Conservation (phyloP, 2,113 vertebrate genomes). For the Nothoprocta pentlandii region DNA sequence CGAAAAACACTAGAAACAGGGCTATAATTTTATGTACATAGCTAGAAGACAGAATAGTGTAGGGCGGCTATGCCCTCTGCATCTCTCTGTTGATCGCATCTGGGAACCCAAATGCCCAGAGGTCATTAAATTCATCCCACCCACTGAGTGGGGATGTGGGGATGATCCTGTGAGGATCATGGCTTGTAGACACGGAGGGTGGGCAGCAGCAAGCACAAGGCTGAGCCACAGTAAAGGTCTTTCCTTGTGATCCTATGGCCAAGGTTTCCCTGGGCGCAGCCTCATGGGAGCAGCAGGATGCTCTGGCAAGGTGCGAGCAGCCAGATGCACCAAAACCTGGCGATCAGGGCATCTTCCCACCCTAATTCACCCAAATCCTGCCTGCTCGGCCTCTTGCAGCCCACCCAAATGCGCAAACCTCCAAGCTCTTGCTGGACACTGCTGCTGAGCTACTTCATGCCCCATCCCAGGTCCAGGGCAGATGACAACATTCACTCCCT, state of each 20-base stretch:
- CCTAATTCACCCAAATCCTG: background rate
- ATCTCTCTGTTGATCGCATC: background rate
- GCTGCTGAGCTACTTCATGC: background rate
- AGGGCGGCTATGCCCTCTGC: fast-evolving
- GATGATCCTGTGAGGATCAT: fast-evolving
- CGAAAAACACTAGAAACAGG: background rate
- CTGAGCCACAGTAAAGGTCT: background rate
- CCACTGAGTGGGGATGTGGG: fast-evolving
- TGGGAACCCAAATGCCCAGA: background rate
- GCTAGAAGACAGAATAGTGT: fast-evolving
- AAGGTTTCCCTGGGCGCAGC: background rate
- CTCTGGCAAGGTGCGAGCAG: background rate
- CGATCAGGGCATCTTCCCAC: background rate
- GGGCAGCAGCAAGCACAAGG: background rate
- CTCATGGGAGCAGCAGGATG: fast-evolving
- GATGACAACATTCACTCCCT: background rate
- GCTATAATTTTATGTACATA: fast-evolving
- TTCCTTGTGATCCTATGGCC: background rate
- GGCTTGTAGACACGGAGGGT: background rate
- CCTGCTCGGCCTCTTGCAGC: background rate
- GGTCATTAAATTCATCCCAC: background rate
- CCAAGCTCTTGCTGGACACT: too few relatives aligned
- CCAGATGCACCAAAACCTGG: background rate
- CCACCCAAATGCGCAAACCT: background rate
- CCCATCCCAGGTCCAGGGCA: background rate